phyloP scores from a whole-genome alignment of 2,113 vertebrate genomes.

The Struthidea cinerea region DNA sequence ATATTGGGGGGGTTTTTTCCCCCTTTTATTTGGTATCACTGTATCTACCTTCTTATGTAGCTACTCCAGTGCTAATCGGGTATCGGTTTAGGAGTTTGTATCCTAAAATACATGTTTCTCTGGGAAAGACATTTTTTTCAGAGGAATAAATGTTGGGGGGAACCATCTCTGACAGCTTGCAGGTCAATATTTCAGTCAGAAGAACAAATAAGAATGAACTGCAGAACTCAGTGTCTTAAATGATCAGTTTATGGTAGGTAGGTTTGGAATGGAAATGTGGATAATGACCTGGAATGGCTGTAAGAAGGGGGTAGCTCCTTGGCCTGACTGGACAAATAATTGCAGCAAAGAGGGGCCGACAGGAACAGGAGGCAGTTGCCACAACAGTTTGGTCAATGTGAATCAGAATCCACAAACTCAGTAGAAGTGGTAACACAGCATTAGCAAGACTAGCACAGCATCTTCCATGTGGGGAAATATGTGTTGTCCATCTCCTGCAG shows the following conservation, averaged over 20 bases:
- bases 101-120: background rate
- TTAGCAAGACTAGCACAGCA: background rate
- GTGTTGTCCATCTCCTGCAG: background rate
- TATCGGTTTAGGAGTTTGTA: background rate
- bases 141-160: background rate
- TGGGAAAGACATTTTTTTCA: background rate
- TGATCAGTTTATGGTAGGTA: background rate
- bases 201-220: background rate
- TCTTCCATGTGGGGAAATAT: background rate
- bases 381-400: background rate
- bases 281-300: background rate
- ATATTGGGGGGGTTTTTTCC: accelerated
- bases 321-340: background rate
- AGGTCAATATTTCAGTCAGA: background rate
- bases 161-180: background rate
- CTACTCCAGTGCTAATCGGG: background rate
- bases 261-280: background rate
- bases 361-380: background rate
- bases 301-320: no score
- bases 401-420: background rate
- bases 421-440: background rate
- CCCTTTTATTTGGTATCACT: background rate
- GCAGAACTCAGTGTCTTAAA: background rate
- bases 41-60: background rate
- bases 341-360: background rate